Evolutionary conservation across 2,888 invertebrate genomes (phyloP).

Genomic region (Acrocyrtus sp.): DNA sequence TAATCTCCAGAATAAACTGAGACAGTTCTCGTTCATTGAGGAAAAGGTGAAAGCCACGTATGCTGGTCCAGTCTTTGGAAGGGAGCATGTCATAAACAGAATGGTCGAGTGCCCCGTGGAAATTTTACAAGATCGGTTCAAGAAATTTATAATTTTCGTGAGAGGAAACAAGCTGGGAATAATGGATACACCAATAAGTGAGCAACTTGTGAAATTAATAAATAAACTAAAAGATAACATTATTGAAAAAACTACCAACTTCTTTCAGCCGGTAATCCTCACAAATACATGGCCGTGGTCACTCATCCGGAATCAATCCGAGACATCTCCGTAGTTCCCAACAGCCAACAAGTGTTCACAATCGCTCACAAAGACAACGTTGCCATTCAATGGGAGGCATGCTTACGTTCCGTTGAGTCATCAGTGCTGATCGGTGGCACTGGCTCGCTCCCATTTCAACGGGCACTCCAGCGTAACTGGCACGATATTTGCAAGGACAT

Average conservation of each 20-base stretch:
- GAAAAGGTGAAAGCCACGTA: slow-evolving; percentile 34
- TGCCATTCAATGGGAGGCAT: slow-evolving; percentile 53
- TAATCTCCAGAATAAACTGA: slow-evolving; percentile 49
- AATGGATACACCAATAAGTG: slow-evolving; percentile 56
- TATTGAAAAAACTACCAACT: background rate
- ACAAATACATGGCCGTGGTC: slow-evolving; percentile 60
- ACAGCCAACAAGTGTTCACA: slow-evolving; percentile 53
- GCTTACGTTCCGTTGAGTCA: slow-evolving; percentile 37
- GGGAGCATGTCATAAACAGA: slow-evolving; percentile 43
- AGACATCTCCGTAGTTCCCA: slow-evolving; percentile 42
- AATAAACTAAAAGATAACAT: background rate
- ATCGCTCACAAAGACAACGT: slow-evolving; percentile 54
- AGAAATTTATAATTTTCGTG: slow-evolving; percentile 54
- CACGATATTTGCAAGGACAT: slow-evolving; percentile 56
- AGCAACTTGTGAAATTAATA: no score
- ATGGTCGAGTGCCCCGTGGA: slow-evolving; percentile 40
- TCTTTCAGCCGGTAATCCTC: slow-evolving; percentile 59
- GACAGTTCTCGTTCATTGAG: slow-evolving; percentile 43
- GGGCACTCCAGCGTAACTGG: slow-evolving; percentile 51
- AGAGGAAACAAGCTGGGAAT: slow-evolving; percentile 59
- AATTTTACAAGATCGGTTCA: slow-evolving; percentile 25
- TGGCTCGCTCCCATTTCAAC: slow-evolving; percentile 51
- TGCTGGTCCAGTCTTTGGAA: slow-evolving; percentile 50
- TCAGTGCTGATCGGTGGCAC: slow-evolving; percentile 49
- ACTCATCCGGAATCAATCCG: slow-evolving; percentile 55